Base-by-base conservation (phyloP, 2,888 invertebrate genomes). In the Stictocephala bisonia region DNA sequence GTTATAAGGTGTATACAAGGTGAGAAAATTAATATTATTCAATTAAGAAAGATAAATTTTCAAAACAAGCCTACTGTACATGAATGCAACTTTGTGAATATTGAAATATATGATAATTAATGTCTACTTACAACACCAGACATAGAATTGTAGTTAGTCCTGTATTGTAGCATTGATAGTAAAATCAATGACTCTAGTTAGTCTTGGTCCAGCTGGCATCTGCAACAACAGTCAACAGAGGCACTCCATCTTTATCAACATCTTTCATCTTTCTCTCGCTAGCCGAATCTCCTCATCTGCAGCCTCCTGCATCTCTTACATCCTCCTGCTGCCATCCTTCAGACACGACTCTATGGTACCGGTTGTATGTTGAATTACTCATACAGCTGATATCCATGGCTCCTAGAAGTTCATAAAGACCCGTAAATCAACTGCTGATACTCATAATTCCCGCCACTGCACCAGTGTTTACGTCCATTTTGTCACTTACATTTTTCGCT, bases 151-250 rank as follows among this genome's bases (percentile, higher is more conserved):
- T 75, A 77, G 41, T 76, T 75, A 13, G 68, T 73, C 35, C 70
- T 66, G 53, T 80, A 79, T 6, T 79, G 79, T 24, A 79, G 51
- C 73, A n/a, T n/a, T n/a, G n/a, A n/a, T n/a, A n/a, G n/a, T n/a
- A n/a, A n/a, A n/a, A n/a, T n/a, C n/a, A n/a, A n/a, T n/a, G n/a
- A n/a, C n/a, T n/a, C n/a, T n/a, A n/a, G n/a, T n/a, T n/a, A n/a
- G n/a, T n/a, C n/a, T 80, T 79, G 15, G 72, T 72, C 80, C 79
- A 81, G 22, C 77, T 79, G 26, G 80, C 80, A 71, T 80, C 79
- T 40, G 77, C 79, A 67, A 81, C 75, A 35, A 81, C 80, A n/a
- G 79, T 77, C 24, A 80, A 78, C 22, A 72, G 72, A 20, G 79
- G 73, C n/a, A 56, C 50, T n/a, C 77, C 79, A 35, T 80, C 72